phyloP scores from a whole-genome alignment of 2,888 invertebrate species.

The Megamerina dolium region DNA sequence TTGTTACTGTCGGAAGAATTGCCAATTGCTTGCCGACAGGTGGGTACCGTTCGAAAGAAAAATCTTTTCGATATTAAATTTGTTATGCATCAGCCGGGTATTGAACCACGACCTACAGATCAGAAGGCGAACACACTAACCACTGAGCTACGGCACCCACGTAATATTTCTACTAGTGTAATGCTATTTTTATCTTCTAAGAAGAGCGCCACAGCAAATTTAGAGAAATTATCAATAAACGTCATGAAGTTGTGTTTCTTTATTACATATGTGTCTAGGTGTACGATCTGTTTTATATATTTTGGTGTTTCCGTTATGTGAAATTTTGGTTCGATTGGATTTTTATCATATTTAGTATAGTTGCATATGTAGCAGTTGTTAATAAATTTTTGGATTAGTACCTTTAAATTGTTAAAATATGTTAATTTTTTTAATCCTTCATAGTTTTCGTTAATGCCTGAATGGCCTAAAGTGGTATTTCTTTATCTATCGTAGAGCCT shows the following conservation, averaged over 20 bases:
- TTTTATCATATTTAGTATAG: conserved; percentile 16
- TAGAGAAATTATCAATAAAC: too few species aligned
- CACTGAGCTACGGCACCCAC: neutral
- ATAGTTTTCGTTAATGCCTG: conserved; percentile 16
- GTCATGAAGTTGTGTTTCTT: too few species aligned
- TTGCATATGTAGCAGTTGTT: conserved; percentile 15
- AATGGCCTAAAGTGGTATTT: conserved; percentile 17
- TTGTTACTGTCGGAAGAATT: too few species aligned
- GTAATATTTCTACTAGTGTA: conserved; percentile 12
- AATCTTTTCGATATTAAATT: too few species aligned
- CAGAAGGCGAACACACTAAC: too few species aligned
- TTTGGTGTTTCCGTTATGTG: too few species aligned
- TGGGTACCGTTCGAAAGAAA: too few species aligned
- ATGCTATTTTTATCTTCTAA: too few species aligned
- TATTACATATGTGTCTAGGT: conserved; percentile 9
- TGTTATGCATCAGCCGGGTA: too few species aligned
- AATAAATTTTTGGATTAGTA: conserved; percentile 16
- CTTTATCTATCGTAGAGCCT: conserved; percentile 15
- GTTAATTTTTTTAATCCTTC: conserved; percentile 14
- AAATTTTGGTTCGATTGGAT: conserved; percentile 14
- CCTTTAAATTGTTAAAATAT: conserved; percentile 14
- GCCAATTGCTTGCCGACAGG: too few species aligned
- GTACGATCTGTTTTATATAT: conserved; percentile 9
- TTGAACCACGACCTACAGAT: too few species aligned
- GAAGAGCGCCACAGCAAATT: too few species aligned